Evolutionary conservation across 1,140 invertebrate species (phyloP), one percentile per base, ranked within the genome.

Genomic region (Ditylenchus dipsaci): DNA sequence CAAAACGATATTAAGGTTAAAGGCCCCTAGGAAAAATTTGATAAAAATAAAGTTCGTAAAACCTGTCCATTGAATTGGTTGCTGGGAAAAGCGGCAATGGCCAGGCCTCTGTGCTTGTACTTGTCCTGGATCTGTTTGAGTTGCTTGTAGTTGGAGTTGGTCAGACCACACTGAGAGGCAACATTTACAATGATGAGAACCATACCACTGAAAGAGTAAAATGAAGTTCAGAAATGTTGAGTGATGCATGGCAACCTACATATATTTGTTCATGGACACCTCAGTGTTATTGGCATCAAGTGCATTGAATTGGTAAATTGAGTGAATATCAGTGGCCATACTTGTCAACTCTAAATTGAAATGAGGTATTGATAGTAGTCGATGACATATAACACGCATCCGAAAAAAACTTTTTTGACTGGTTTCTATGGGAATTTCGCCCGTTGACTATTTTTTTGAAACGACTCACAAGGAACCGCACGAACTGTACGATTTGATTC

Each of bases 201-300:
- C 33, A 70, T 75, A 21, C 75, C 75, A 1, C 74, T 74, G 43
- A 47, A 73, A 63, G 17, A 42, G 30, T n/a, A 19, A 60, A 59
- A 45, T 21, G 38, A 57, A 21, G 27, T 67, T 13, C 29, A 47
- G 67, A 42, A 53, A 49, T 15, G 17, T 23, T 1, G 11, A 15
- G 3, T 56, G 57, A 13, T 11, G 11, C n/a, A 17, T 0, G 63
- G 47, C 26, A 45, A 17, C 11, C 15, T 77, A 86, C 86, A 77
- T 85, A 79, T 87, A 87, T 80, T 86, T 86, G 42, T 85, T 83
- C 61, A 87, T 69, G 3, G 78, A 82, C 19, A 86, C 83, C 19
- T 83, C 80, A 57, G 85, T 81, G 7, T 85, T 86, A 80, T 87
- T 85, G 71, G 86, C 85, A 72, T 86, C 83, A 71, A 84, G 83